These are phyloP conservation scores for Muscicapa striata DNA, from an alignment of 2,797 vertebrate species.

Conservation along the genomic window DNA sequence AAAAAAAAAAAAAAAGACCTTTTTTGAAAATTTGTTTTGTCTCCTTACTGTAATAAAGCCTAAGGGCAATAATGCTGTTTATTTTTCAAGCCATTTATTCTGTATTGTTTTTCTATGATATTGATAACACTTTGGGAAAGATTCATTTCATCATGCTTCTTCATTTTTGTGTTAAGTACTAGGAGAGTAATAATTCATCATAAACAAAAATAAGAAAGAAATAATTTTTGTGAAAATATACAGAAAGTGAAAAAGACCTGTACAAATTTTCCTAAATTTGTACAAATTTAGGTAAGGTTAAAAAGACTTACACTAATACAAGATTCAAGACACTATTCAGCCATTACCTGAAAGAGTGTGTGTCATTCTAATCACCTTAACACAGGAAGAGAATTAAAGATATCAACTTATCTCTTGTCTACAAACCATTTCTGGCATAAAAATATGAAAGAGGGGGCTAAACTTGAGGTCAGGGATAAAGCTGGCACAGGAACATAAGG, in stretches of 20 bases:
- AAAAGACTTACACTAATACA: background rate
- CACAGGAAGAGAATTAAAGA: background rate
- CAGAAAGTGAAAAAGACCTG: background rate
- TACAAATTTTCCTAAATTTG: background rate
- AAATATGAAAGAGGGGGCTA: background rate
- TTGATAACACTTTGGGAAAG: background rate
- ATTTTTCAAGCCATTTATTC: background rate
- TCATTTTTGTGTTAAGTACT: background rate
- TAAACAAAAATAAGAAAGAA: background rate
- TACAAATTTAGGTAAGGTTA: background rate
- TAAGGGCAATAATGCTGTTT: background rate
- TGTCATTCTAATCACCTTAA: background rate
- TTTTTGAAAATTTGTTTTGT: background rate
- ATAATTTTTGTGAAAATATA: background rate
- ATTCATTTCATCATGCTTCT: background rate
- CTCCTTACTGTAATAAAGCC: background rate
- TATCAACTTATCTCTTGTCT: background rate
- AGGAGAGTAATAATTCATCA: background rate
- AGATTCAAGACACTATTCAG: background rate
- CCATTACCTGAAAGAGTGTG: background rate
- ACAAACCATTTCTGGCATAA: background rate
- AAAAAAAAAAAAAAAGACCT: rapidly evolving
- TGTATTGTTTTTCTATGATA: background rate
- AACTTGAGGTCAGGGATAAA: background rate
- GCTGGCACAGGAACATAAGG: background rate